Percentiles rank a stretch among this genome's conserved stretches.
These are phyloP conservation scores for Malurus splendens DNA, from an alignment of 2,797 vertebrate species.

Conservation along the genomic window DNA sequence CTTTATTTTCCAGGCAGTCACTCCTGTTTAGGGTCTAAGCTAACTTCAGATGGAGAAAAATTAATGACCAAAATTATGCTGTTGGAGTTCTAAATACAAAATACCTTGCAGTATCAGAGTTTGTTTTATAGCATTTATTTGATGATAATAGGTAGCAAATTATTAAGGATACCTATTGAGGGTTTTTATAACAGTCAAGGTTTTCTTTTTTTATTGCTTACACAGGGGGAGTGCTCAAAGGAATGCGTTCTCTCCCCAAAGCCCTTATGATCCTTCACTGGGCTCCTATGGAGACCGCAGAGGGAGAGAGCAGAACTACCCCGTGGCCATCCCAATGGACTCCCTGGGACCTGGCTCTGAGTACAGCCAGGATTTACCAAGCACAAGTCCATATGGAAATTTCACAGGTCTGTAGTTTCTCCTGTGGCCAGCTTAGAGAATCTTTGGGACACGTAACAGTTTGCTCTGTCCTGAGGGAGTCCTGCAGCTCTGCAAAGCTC, in stretches of 20 bases:
- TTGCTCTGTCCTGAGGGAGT: not conserved
- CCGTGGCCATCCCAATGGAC: slow-evolving; percentile 44
- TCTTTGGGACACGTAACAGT: not conserved
- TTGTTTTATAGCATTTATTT: not conserved
- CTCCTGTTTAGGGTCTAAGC: not conserved
- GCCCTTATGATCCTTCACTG: not conserved
- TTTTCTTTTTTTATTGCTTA: not conserved
- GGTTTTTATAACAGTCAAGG: not conserved
- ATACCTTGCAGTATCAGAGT: not conserved
- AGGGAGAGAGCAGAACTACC: not conserved
- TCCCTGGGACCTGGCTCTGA: not conserved
- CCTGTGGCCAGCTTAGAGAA: not conserved
- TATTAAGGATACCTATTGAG: not conserved
- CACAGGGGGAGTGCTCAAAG: slow-evolving; percentile 5
- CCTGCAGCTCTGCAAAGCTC: not conserved
- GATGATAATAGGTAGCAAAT: not conserved
- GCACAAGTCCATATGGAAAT: not conserved
- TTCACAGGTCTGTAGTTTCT: slow-evolving; percentile 49
- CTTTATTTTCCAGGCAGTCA: not conserved
- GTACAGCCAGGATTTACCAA: not conserved
- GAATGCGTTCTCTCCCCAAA: not conserved
- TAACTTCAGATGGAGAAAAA: not conserved
- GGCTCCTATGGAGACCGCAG: not conserved
- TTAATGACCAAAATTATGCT: not conserved
- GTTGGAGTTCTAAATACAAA: not conserved